Conservation (phyloP, 1,140 invertebrate genomes). For the Pygmarrhopalites habei region DNA sequence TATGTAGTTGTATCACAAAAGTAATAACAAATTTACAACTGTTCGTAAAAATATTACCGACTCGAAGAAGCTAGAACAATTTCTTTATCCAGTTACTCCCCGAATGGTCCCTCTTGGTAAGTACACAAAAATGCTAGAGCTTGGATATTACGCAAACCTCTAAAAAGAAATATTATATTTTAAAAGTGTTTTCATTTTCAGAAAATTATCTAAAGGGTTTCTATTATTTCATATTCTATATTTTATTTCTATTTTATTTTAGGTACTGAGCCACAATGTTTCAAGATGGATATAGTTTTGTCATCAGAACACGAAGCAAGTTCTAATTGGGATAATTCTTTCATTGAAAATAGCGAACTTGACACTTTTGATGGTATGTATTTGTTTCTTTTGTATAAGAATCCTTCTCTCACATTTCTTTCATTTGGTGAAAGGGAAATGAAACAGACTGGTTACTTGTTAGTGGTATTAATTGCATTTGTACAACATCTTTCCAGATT, state of each 20-base stretch:
- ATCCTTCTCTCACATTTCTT: not conserved
- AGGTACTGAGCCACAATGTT: conserved; percentile 58
- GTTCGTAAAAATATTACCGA: conserved; percentile 57
- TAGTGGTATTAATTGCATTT: not conserved
- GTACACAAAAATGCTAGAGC: too few species aligned
- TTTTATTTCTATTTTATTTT: not conserved
- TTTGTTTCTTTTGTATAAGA: not conserved
- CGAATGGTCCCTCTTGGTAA: conserved; percentile 62
- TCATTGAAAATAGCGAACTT: not conserved
- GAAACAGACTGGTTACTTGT: too few species aligned
- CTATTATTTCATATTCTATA: too few species aligned
- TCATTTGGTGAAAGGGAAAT: not conserved
- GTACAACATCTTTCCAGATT: not conserved
- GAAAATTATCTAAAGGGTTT: too few species aligned
- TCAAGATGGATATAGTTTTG: conserved; percentile 61
- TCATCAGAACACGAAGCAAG: conserved; percentile 33
- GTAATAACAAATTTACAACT: conserved; percentile 38
- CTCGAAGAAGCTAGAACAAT: conserved; percentile 49
- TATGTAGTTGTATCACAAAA: not conserved
- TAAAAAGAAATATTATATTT: too few species aligned
- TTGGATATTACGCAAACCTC: too few species aligned
- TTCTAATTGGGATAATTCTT: not conserved
- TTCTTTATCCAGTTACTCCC: conserved; percentile 59
- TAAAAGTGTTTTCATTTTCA: too few species aligned
- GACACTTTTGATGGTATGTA: conserved; percentile 2